Conservation (phyloP, 2,113 vertebrate species). For the Abramis brama region DNA sequence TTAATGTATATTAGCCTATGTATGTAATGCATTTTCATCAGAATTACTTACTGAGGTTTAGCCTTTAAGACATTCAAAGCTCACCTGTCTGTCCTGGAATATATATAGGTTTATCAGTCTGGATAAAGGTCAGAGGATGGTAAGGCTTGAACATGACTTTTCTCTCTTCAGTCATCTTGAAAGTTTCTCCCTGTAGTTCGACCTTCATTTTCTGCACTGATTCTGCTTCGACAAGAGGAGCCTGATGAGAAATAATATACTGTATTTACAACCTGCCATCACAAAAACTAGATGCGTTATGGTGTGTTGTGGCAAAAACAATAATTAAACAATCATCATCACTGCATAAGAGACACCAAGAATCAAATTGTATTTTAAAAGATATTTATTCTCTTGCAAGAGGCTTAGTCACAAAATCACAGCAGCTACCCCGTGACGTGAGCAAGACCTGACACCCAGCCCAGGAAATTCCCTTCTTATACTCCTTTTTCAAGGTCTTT, state of each 20-base stretch:
- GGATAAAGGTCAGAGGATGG: constrained; percentile 61
- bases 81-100: constrained; percentile 75
- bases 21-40: not conserved
- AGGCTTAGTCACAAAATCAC: too few relatives aligned
- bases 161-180: constrained; percentile 63
- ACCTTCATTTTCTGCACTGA: constrained; percentile 59
- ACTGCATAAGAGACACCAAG: too few relatives aligned
- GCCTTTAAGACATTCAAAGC: not conserved
- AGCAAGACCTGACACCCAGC: too few relatives aligned
- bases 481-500: too few relatives aligned
- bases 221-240: constrained; percentile 54
- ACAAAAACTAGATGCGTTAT: not conserved
- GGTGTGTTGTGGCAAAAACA: too few relatives aligned
- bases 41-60: not conserved
- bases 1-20: not conserved
- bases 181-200: constrained; percentile 61
- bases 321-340: too few relatives aligned
- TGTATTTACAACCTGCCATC: not conserved
- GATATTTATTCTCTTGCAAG: too few relatives aligned
- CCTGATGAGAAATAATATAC: constrained; percentile 53
- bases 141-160: constrained; percentile 66
- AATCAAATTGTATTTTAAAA: too few relatives aligned
- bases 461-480: too few relatives aligned
- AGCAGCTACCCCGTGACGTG: too few relatives aligned
- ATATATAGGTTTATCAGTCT: constrained; percentile 75